These are phyloP conservation scores for Eunapius fragilis DNA, from an alignment of 37 sponge, comb jelly and placozoan genomes.

Conservation along the genomic window DNA sequence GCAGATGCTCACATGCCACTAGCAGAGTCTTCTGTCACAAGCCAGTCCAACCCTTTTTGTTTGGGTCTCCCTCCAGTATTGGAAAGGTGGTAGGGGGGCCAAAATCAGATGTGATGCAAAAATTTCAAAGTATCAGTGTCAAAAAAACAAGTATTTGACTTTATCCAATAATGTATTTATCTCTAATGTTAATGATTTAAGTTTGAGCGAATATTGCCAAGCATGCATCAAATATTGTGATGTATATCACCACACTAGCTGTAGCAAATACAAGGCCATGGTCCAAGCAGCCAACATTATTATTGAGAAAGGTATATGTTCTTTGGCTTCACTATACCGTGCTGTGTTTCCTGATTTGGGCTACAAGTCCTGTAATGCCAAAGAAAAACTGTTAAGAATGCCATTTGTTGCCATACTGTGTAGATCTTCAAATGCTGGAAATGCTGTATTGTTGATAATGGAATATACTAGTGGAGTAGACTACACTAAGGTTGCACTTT, in stretches of 20 bases:
- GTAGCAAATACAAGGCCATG: neutral
- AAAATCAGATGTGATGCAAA: neutral
- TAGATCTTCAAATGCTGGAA: neutral
- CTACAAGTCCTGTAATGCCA: constrained; percentile 20
- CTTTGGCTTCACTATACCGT: neutral
- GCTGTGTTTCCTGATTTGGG: constrained; percentile 12
- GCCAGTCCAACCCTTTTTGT: neutral
- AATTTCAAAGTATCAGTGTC: neutral
- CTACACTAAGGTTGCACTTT: constrained; percentile 9
- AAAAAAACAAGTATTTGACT: neutral
- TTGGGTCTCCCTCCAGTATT: constrained; percentile 5
- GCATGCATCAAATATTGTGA: constrained; percentile 1
- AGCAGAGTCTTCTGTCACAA: too few species aligned
- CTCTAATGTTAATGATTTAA: constrained; percentile 1
- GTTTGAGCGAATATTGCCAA: neutral
- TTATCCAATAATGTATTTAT: constrained; percentile 11
- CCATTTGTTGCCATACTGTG: constrained; percentile 17
- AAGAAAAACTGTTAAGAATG: constrained; percentile 24
- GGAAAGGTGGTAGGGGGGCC: constrained; percentile 1
- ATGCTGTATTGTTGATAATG: neutral
- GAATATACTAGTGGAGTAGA: constrained; percentile 23
- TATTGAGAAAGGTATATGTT: constrained; percentile 1
- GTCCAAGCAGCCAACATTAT: constrained; percentile 16
- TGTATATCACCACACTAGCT: neutral
- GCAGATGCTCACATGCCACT: too few species aligned